Conservation (phyloP, 2,888 invertebrate genomes). For the Limnephilus rhombicus region DNA sequence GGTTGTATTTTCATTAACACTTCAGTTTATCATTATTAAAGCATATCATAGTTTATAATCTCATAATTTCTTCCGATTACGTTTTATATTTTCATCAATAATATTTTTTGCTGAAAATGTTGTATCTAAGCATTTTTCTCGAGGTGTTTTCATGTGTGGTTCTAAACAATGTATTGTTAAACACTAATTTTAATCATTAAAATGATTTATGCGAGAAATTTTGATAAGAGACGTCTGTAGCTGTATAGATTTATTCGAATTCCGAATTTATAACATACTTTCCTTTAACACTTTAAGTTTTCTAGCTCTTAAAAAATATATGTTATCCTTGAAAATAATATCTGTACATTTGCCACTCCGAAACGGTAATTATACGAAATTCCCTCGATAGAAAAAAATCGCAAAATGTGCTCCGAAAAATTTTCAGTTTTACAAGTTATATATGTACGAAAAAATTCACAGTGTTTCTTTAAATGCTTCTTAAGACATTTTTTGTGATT, state of each 20-base stretch:
- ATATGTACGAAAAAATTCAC: no score
- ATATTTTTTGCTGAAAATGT: background rate
- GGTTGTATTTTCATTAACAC: background rate
- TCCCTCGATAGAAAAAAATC: no score
- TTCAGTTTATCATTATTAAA: background rate
- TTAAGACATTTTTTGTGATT: no score
- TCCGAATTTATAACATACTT: no score
- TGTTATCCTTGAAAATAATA: no score
- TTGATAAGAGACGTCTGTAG: background rate
- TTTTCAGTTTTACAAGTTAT: no score
- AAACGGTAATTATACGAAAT: no score
- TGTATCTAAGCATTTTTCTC: background rate
- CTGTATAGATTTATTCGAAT: background rate
- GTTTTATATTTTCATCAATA: background rate
- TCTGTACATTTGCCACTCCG: no score
- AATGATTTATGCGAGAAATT: background rate
- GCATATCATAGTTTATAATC: background rate
- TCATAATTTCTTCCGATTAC: background rate
- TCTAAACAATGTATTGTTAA: background rate
- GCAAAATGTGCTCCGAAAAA: no score
- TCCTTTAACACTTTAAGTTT: no score
- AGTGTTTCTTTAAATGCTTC: no score
- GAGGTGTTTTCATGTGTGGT: background rate
- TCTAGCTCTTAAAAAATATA: no score
- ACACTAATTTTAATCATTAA: background rate